Evolutionary conservation across 2,797 vertebrate species (phyloP).

Genomic region (Lacerta agilis): DNA sequence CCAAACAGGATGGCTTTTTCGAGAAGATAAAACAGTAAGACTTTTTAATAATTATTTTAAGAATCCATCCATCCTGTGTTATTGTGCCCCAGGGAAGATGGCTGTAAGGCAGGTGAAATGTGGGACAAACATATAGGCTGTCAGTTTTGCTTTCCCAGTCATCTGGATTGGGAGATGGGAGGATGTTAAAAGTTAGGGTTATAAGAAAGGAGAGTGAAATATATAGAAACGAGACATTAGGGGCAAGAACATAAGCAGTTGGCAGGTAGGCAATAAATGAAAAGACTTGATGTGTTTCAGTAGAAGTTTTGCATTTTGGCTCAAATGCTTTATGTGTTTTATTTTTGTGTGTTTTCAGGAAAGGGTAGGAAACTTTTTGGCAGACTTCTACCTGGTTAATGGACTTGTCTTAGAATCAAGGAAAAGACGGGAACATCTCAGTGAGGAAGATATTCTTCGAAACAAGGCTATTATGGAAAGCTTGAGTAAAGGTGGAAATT

Average conservation of each 20-base stretch:
- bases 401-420: slow-evolving; percentile 96
- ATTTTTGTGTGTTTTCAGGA: slow-evolving; percentile 80
- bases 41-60: background rate
- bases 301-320: fast-evolving
- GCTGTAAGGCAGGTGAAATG: background rate
- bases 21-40: slow-evolving; percentile 97
- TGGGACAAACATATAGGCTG: background rate
- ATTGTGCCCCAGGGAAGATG: background rate
- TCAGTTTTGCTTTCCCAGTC: background rate
- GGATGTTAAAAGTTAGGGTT: background rate
- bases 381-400: slow-evolving; percentile 96
- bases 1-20: slow-evolving; percentile 97
- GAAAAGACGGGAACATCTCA: slow-evolving; percentile 96
- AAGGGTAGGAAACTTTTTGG: slow-evolving; percentile 96
- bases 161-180: background rate
- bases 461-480: slow-evolving; percentile 99
- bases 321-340: background rate
- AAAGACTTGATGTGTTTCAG: too few species aligned
- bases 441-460: slow-evolving; percentile 97
- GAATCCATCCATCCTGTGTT: background rate
- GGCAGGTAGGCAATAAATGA: background rate
- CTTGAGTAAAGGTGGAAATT: slow-evolving; percentile 95
- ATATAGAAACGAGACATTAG: background rate
- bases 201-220: background rate
- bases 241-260: background rate